Conservation (phyloP, 2,113 vertebrate genomes). For the Recurvirostra avosetta region DNA sequence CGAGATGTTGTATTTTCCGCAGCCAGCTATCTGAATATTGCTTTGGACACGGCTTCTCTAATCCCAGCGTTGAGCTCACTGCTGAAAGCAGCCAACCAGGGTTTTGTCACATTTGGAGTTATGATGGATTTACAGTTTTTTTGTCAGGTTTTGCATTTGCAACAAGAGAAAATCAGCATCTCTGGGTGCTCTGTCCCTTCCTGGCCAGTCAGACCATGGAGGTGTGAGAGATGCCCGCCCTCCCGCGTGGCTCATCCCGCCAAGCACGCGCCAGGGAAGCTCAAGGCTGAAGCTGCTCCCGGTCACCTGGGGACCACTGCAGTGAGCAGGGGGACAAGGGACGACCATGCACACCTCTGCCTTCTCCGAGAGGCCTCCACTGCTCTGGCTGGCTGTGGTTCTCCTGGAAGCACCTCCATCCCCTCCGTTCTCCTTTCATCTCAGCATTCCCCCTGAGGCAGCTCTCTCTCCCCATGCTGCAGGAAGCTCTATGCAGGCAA, state of each 20-base stretch:
- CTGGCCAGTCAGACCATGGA: rapidly evolving
- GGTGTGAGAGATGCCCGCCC: too few species aligned
- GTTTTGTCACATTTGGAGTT: background rate
- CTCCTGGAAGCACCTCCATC: background rate
- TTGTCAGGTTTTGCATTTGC: background rate
- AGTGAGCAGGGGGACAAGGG: too few species aligned
- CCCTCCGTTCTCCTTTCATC: background rate
- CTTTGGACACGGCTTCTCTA: background rate
- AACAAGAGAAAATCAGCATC: background rate
- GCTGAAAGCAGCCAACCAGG: too few species aligned
- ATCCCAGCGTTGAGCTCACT: rapidly evolving
- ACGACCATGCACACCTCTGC: rapidly evolving
- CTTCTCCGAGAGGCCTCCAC: background rate
- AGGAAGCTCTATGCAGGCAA: background rate
- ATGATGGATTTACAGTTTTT: background rate
- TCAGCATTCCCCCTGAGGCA: rapidly evolving
- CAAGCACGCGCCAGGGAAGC: too few species aligned
- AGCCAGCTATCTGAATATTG: background rate
- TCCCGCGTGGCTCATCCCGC: too few species aligned
- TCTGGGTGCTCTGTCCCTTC: background rate
- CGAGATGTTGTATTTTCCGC: background rate
- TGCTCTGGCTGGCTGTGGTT: background rate
- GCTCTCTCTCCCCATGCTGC: background rate
- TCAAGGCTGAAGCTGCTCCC: background rate
- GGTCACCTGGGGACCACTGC: rapidly evolving